These are phyloP conservation scores for Drosophila micromelanica DNA, from an alignment of 1,140 invertebrate genomes.

Conservation along the genomic window DNA sequence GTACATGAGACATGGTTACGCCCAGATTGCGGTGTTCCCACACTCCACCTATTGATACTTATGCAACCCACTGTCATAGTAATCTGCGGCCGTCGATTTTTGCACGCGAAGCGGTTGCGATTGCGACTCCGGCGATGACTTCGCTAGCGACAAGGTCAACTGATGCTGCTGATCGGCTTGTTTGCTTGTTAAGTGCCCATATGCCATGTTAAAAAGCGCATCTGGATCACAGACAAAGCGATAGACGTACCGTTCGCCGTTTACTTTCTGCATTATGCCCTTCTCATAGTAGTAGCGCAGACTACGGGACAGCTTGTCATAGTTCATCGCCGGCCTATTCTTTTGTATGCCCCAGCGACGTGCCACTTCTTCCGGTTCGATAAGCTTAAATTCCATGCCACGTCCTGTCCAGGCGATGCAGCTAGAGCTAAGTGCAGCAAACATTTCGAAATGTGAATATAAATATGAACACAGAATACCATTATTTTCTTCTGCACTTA, in stretches of 20 bases:
- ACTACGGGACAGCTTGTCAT: constrained; percentile 97
- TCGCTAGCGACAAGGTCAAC: constrained; percentile 60
- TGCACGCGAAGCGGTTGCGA: constrained; percentile 60
- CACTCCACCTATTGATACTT: constrained; percentile 65
- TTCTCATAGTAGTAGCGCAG: constrained; percentile 98
- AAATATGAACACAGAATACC: background rate
- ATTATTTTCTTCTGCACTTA: constrained; percentile 23
- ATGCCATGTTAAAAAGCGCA: constrained; percentile 94
- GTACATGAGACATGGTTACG: constrained; percentile 64
- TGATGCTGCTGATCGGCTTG: constrained; percentile 64
- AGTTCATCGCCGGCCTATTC: constrained; percentile 98
- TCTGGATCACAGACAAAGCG: constrained; percentile 98
- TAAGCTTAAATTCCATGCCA: constrained; percentile 97
- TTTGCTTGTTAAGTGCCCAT: constrained; percentile 72
- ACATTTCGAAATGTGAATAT: background rate
- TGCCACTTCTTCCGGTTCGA: constrained; percentile 96
- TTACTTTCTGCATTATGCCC: constrained; percentile 99
- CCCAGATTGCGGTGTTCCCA: constrained; percentile 45
- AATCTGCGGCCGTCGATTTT: constrained; percentile 56
- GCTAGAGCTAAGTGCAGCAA: constrained; percentile 87
- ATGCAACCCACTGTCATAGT: constrained; percentile 67
- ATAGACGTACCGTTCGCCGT: constrained; percentile 97
- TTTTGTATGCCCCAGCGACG: constrained; percentile 93
- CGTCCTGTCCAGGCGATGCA: constrained; percentile 98
- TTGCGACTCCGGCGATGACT: constrained; percentile 57